Evolutionary conservation across 1,140 invertebrate species (phyloP), one percentile per base, ranked within the genome.

Genomic region (Ostrea denselamellosa): DNA sequence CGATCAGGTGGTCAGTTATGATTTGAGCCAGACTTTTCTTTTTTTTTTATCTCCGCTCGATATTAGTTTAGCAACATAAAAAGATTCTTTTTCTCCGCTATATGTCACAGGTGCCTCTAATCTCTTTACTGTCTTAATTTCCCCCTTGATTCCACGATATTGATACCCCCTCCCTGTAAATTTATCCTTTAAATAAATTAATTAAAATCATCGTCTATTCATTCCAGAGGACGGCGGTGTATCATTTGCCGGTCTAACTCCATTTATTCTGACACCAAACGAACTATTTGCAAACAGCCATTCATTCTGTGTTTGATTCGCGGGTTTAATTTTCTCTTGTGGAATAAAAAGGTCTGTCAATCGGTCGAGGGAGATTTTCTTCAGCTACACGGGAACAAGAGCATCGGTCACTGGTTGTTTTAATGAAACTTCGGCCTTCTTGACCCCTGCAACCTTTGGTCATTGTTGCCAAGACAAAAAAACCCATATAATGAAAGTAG

Each of bases 81-180:
- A 77, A 77, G 68, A 77, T 34, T 14, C 68, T 25, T 77, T 77
- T 77, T 34, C 68, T 34, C 28, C 68, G 25, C 9, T 77, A 77
- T 34, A 34, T 28, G 68, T 77, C 68, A 77, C 68, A 77, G 68
- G 68, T 77, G 68, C 25, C 68, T 25, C 25, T 77, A 77, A 77
- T 77, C 68, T 77, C 68, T 77, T 77, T 77, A 77, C 68, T 77
- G 68, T 77, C 68, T 77, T 77, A 77, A 77, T 77, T 77, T 77
- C 22, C 25, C 68, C 68, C 68, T 77, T 77, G 68, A 77, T 77
- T 77, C 25, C 28, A 14, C 68, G 68, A 77, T 77, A 77, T 77
- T 28, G 68, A 77, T 77, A 77, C 68, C 28, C 68, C 68, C 68
- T 34, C 28, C 68, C 28, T 77, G 68, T 77, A 77, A 77, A 77